phyloP scores from a whole-genome alignment of 2,797 vertebrate species.

The Manis crassicaudata region DNA sequence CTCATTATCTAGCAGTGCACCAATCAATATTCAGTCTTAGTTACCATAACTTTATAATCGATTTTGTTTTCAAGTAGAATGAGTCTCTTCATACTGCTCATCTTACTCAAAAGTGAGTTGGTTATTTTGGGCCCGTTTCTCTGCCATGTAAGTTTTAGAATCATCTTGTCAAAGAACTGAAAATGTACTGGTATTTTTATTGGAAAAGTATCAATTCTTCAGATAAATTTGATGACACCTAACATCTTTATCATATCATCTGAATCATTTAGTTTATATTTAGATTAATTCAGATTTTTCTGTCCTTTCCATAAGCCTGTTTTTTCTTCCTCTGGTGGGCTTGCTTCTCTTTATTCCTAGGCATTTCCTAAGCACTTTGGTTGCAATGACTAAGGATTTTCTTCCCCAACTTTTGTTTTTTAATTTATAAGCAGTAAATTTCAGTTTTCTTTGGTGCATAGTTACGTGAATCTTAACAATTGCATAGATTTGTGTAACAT shows the following conservation, averaged over 20 bases:
- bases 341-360: neutral
- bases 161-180: neutral
- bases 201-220: neutral
- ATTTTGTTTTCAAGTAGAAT: neutral
- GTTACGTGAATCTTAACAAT: neutral
- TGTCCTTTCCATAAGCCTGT: neutral
- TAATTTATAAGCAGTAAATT: neutral
- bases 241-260: neutral
- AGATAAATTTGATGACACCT: neutral
- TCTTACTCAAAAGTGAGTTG: neutral
- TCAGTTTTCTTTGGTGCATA: neutral
- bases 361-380: neutral
- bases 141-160: neutral
- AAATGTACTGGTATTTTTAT: neutral
- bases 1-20: neutral
- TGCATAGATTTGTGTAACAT: neutral
- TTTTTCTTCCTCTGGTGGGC: neutral
- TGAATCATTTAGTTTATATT: neutral
- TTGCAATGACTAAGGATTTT: neutral
- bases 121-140: neutral
- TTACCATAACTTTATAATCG: neutral
- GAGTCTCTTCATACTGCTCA: neutral
- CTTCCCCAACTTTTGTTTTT: neutral
- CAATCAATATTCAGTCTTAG: neutral
- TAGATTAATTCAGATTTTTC: neutral